Conservation (phyloP, 2,888 invertebrate species). For the Neuroscelio doddi region DNA sequence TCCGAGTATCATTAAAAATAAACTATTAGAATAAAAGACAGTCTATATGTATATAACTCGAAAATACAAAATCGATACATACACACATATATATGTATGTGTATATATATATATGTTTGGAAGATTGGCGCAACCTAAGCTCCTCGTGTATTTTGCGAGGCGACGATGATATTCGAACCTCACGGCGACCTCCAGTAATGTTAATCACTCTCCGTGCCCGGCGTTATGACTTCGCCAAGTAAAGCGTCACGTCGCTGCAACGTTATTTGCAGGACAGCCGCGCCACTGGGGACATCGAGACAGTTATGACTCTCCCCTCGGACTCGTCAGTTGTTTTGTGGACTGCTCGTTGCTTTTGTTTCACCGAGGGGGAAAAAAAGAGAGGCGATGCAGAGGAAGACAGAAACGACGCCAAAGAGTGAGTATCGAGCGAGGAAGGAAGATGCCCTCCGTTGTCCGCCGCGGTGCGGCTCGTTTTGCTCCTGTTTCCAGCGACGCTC, state of each 20-base stretch:
- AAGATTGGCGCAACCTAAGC: no score
- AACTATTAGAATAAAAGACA: no score
- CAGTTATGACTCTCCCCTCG: conserved; percentile 68
- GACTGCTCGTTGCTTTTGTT: conserved; percentile 48
- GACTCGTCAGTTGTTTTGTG: conserved; percentile 64
- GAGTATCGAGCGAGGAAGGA: conserved; percentile 2
- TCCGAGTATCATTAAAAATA: no score
- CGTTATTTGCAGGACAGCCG: conserved; percentile 62
- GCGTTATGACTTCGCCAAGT: conserved; percentile 2
- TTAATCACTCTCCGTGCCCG: conserved; percentile 26
- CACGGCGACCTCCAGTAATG: no score
- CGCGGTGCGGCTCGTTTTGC: no score
- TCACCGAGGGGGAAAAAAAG: conserved; percentile 30
- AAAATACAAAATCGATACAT: no score
- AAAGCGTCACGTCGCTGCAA: conserved; percentile 11
- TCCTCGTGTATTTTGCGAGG: no score
- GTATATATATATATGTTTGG: no score
- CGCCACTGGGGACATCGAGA: conserved; percentile 66
- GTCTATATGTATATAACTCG: no score
- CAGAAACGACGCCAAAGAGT: background rate
- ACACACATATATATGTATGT: no score
- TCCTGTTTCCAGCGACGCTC: background rate
- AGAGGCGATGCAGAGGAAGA: no score
- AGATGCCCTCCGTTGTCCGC: conserved; percentile 4
- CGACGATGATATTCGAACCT: no score